phyloP scores from a whole-genome alignment of 2,113 vertebrate genomes.

The Eptesicus fuscus region DNA sequence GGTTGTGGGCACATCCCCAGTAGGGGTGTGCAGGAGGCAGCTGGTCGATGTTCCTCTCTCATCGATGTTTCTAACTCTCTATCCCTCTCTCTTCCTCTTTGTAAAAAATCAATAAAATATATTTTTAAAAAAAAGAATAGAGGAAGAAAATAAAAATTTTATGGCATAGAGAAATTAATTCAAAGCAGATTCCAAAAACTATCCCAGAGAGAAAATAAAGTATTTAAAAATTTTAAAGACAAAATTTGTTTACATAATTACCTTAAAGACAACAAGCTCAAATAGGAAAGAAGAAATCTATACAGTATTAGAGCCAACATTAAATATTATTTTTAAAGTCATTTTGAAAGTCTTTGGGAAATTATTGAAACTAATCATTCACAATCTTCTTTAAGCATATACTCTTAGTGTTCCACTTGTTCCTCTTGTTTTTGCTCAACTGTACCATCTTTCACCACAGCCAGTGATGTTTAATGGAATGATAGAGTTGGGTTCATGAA shows the following conservation, averaged over 20 bases:
- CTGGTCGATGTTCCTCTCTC: too few relatives aligned
- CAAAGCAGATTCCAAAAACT: background rate
- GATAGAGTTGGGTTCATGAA: background rate
- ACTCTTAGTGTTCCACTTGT: background rate
- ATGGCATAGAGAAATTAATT: background rate
- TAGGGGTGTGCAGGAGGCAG: too few relatives aligned
- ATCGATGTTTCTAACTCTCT: too few relatives aligned
- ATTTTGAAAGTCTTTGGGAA: background rate
- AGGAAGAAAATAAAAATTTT: background rate
- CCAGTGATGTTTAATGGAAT: accelerated
- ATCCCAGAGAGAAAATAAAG: background rate
- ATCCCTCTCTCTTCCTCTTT: too few relatives aligned
- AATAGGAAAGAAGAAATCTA: background rate
- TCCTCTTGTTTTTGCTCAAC: background rate
- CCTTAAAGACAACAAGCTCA: background rate
- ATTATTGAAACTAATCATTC: background rate
- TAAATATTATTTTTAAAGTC: background rate
- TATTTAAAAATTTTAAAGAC: background rate
- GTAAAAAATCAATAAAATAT: too few relatives aligned
- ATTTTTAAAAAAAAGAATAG: too few relatives aligned
- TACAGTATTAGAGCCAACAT: background rate
- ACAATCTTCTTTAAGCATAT: background rate
- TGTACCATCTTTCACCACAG: background rate
- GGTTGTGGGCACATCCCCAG: too few relatives aligned
- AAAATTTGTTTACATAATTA: background rate